Evolutionary conservation across 2,888 invertebrate species (phyloP).

Genomic region (Chrysopilus asiliformis): DNA sequence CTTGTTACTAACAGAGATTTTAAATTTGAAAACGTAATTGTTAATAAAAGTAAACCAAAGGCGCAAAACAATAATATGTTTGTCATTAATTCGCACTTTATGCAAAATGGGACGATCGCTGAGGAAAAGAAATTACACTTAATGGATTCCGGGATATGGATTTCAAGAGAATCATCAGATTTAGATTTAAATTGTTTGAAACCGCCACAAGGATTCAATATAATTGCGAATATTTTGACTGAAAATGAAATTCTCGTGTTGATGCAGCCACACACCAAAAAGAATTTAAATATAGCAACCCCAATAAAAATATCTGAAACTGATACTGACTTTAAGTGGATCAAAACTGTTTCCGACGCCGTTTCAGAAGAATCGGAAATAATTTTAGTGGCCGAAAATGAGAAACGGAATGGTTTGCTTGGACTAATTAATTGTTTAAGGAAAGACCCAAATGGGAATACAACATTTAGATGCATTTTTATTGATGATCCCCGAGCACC

Average conservation of each 20-base stretch:
- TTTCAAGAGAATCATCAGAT: constrained; percentile 45
- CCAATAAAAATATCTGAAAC: constrained; percentile 22
- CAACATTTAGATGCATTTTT: constrained; percentile 46
- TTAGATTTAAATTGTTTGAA: constrained; percentile 23
- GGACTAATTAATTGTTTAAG: constrained; percentile 79
- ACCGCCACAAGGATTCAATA: constrained; percentile 21
- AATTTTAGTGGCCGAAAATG: constrained; percentile 52
- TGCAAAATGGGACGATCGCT: constrained; percentile 25
- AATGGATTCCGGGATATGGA: constrained; percentile 45
- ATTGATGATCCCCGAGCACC: constrained; percentile 51
- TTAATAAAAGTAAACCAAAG: constrained; percentile 47
- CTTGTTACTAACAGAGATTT: constrained; percentile 33
- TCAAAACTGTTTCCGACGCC: constrained; percentile 23
- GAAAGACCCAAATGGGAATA: constrained; percentile 60
- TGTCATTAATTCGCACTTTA: constrained; percentile 22
- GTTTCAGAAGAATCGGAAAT: constrained; percentile 35
- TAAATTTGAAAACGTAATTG: constrained; percentile 39
- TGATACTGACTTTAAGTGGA: constrained; percentile 27
- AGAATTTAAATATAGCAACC: constrained; percentile 14
- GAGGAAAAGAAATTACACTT: constrained; percentile 38
- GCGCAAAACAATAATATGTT: constrained; percentile 27
- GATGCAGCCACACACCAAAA: constrained; percentile 20
- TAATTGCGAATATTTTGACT: constrained; percentile 22
- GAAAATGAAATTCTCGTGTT: constrained; percentile 26
- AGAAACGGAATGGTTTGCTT: constrained; percentile 62